These are phyloP conservation scores for Brachyopa scutellaris DNA, from an alignment of 2,888 invertebrate genomes.

Conservation along the genomic window DNA sequence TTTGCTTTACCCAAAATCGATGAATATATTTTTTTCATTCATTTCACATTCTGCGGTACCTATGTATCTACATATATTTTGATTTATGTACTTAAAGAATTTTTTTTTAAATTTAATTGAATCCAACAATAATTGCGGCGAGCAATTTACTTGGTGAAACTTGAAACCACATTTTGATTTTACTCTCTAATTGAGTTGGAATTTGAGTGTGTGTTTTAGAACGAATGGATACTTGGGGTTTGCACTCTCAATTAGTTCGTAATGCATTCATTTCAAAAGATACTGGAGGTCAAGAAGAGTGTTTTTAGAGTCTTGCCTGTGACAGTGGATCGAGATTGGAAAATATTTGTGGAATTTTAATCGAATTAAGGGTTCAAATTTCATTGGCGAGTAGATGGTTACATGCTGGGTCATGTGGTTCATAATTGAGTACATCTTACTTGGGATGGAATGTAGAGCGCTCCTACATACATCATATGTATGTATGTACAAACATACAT, in stretches of 20 bases:
- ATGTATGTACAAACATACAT: no score
- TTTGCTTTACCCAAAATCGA: no score
- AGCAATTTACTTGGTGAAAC: neutral
- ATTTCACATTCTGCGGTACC: no score
- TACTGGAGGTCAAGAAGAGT: slow-evolving; percentile 16
- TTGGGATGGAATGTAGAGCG: neutral
- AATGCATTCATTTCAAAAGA: neutral
- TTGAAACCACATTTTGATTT: slow-evolving; percentile 16
- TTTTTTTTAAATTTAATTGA: no score
- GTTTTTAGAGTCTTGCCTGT: no score
- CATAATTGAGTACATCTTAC: neutral
- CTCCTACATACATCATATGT: no score
- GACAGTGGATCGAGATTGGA: no score
- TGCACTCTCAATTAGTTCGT: neutral
- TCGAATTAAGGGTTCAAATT: slow-evolving; percentile 16
- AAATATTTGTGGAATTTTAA: slow-evolving; percentile 6
- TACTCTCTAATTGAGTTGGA: slow-evolving; percentile 13
- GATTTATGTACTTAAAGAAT: no score
- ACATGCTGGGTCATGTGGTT: neutral
- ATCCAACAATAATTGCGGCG: no score
- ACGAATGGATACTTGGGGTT: neutral
- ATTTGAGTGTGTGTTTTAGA: neutral
- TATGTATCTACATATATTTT: no score
- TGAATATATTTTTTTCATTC: no score
- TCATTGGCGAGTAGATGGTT: neutral